Evolutionary conservation across 2,797 vertebrate genomes (phyloP).

Genomic region (Oryzias dopingdopingensis): DNA sequence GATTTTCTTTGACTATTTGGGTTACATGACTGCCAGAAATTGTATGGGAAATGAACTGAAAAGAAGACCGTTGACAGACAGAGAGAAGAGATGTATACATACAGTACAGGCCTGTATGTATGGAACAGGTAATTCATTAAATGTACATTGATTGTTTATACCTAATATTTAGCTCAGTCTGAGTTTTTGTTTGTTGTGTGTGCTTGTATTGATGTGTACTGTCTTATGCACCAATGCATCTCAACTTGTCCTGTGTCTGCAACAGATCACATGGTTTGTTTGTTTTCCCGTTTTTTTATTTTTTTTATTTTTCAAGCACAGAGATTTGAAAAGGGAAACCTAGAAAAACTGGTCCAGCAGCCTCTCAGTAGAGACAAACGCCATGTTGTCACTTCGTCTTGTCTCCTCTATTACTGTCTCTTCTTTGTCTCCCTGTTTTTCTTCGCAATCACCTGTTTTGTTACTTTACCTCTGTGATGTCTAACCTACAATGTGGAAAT

Average conservation of each 20-base stretch:
- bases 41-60: slow-evolving; percentile 54
- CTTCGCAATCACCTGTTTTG: slow-evolving; percentile 49
- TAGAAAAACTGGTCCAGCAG: slow-evolving; percentile 32
- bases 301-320: slow-evolving; percentile 30
- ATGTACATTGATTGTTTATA: slow-evolving; percentile 55
- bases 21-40: slow-evolving; percentile 30
- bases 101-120: slow-evolving; percentile 60
- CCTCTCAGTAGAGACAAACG: slow-evolving; percentile 35
- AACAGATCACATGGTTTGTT: slow-evolving; percentile 11
- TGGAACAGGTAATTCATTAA: slow-evolving; percentile 58
- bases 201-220: slow-evolving; percentile 39
- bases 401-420: slow-evolving; percentile 63
- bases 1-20: slow-evolving; percentile 35
- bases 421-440: slow-evolving; percentile 58
- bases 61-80: slow-evolving; percentile 59
- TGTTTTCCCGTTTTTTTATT: slow-evolving; percentile 17
- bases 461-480: slow-evolving; percentile 32
- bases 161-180: slow-evolving; percentile 43
- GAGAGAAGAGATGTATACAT: slow-evolving; percentile 51
- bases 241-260: slow-evolving; percentile 42
- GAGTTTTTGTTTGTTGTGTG: slow-evolving; percentile 26
- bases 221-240: slow-evolving; percentile 57
- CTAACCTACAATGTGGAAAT: slow-evolving; percentile 51
- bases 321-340: slow-evolving; percentile 71
- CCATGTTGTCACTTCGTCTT: slow-evolving; percentile 55